These are phyloP conservation scores for Toxotes lorentzi DNA, from an alignment of 2,797 vertebrate species.

Conservation along the genomic window DNA sequence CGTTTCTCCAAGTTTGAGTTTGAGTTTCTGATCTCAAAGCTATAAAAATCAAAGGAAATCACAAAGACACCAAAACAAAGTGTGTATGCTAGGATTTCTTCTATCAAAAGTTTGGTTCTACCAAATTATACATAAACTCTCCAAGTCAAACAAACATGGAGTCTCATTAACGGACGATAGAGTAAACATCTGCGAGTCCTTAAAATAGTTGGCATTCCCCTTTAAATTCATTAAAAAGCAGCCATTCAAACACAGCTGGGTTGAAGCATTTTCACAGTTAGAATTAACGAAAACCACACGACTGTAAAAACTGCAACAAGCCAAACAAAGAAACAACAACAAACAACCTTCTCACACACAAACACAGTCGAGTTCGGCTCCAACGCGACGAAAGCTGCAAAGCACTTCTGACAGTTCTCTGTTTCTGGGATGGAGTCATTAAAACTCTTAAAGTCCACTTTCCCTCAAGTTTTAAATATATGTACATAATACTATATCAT, in stretches of 20 bases:
- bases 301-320: constrained; percentile 23
- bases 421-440: constrained; percentile 7
- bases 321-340: constrained; percentile 24
- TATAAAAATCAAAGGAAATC: background rate
- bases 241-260: constrained; percentile 4
- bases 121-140: background rate
- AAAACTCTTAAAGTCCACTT: background rate
- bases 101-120: background rate
- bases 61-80: background rate
- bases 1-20: background rate
- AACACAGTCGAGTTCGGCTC: constrained; percentile 3
- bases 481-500: too few species aligned
- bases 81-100: background rate
- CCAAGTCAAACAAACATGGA: background rate
- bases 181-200: constrained; percentile 43
- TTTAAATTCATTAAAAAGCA: constrained; percentile 27
- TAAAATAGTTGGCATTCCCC: constrained; percentile 43
- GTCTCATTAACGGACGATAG: background rate
- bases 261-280: constrained; percentile 22
- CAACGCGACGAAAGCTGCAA: background rate
- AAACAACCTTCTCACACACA: background rate
- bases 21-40: background rate
- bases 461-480: too few species aligned
- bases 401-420: background rate
- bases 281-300: constrained; percentile 20